Evolutionary conservation across 2,888 invertebrate species (phyloP).

Genomic region (Phaedon cochleariae): DNA sequence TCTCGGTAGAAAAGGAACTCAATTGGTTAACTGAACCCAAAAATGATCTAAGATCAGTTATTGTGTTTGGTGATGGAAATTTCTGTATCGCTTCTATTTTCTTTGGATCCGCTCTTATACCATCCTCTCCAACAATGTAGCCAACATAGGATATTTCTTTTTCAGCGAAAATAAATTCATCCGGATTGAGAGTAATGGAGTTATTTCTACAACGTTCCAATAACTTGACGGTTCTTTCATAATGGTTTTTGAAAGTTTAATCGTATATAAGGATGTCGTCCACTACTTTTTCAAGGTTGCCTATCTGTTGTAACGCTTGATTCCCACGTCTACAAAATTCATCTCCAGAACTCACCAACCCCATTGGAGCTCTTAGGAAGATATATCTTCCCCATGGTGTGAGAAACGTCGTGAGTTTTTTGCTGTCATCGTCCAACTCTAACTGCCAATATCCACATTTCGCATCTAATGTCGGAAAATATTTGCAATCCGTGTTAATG

Average conservation of each 20-base stretch:
- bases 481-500: background rate
- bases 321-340: background rate
- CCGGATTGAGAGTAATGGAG: too few species aligned
- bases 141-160: background rate
- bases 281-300: background rate
- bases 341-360: background rate
- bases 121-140: background rate
- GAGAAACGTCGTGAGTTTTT: background rate
- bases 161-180: background rate
- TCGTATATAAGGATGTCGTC: background rate
- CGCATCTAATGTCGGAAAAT: background rate
- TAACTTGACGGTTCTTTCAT: background rate
- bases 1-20: too few species aligned
- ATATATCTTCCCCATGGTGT: background rate
- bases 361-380: slow-evolving; percentile 11
- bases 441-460: background rate
- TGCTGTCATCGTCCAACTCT: background rate
- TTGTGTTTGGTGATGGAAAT: background rate
- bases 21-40: too few species aligned
- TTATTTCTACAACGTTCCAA: background rate
- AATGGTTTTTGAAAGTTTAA: background rate
- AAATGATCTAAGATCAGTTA: background rate
- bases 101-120: background rate
- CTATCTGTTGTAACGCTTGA: background rate
- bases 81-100: background rate